phyloP scores from a whole-genome alignment of 1,140 invertebrate genomes.

The Dysdera silvatica region DNA sequence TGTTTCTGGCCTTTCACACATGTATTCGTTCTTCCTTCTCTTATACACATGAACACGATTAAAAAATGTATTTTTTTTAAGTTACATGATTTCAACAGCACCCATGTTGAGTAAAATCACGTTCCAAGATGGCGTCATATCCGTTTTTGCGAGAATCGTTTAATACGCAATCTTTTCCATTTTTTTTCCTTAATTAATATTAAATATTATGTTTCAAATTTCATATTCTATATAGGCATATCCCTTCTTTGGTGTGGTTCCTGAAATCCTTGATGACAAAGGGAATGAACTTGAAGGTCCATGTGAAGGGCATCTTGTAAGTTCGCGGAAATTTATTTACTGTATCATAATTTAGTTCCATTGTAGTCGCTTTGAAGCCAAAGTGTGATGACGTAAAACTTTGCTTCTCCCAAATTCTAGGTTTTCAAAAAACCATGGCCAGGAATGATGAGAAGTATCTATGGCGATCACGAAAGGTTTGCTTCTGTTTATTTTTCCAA shows the following conservation, averaged over 20 bases:
- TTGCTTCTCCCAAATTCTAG: constrained; percentile 30
- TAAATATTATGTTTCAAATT: background rate
- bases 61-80: too few relatives aligned
- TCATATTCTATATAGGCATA: constrained; percentile 61
- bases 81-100: too few relatives aligned
- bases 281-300: constrained; percentile 77
- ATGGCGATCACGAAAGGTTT: constrained; percentile 84
- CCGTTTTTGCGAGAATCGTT: too few relatives aligned
- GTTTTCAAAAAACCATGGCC: constrained; percentile 90
- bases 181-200: background rate
- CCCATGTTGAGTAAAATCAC: too few relatives aligned
- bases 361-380: too few relatives aligned
- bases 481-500: constrained; percentile 90
- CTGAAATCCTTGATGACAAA: constrained; percentile 76
- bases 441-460: constrained; percentile 91
- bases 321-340: constrained; percentile 3
- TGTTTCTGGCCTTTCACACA: too few relatives aligned
- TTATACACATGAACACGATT: too few relatives aligned
- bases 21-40: too few relatives aligned
- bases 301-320: constrained; percentile 81
- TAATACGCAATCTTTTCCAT: too few relatives aligned
- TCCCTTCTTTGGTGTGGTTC: constrained; percentile 92
- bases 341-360: too few relatives aligned
- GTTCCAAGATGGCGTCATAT: too few relatives aligned
- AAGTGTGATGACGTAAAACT: too few relatives aligned